Percentiles rank a stretch among this genome's conserved stretches.
phyloP scores from a whole-genome alignment of 2,888 invertebrate genomes.

The Lasioglossum marginatum region DNA sequence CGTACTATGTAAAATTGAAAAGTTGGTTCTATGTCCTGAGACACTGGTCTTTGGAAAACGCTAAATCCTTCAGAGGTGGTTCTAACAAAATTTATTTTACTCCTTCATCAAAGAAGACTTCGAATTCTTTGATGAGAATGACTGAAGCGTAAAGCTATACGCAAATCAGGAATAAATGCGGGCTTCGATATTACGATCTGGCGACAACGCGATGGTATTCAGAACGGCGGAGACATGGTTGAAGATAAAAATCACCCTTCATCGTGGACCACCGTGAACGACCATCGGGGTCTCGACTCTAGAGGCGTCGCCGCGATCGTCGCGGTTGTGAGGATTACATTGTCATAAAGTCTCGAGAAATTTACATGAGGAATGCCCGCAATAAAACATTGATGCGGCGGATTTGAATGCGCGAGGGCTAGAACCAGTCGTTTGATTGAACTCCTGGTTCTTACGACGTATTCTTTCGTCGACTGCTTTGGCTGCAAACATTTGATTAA shows the following conservation, averaged over 20 bases:
- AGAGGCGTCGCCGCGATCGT: constrained; percentile 65
- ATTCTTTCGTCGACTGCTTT: constrained; percentile 11
- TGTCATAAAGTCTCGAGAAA: constrained; percentile 79
- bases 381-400: constrained; percentile 80
- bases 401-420: constrained; percentile 71
- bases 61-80: not conserved
- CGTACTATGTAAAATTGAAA: not conserved
- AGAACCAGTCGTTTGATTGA: constrained; percentile 56
- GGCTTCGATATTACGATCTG: constrained; percentile 40
- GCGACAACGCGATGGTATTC: constrained; percentile 35
- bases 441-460: constrained; percentile 18
- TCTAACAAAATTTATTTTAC: not conserved
- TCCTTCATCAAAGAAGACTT: not conserved
- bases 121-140: not conserved
- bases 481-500: not conserved
- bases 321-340: constrained; percentile 80
- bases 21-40: not conserved
- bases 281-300: constrained; percentile 42
- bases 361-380: constrained; percentile 81
- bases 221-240: constrained; percentile 24
- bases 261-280: constrained; percentile 58
- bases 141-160: not conserved
- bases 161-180: constrained; percentile 36
- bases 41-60: not conserved
- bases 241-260: constrained; percentile 63